Base-by-base conservation (phyloP, 2,888 invertebrate species). In the Oxycera nigricornis region DNA sequence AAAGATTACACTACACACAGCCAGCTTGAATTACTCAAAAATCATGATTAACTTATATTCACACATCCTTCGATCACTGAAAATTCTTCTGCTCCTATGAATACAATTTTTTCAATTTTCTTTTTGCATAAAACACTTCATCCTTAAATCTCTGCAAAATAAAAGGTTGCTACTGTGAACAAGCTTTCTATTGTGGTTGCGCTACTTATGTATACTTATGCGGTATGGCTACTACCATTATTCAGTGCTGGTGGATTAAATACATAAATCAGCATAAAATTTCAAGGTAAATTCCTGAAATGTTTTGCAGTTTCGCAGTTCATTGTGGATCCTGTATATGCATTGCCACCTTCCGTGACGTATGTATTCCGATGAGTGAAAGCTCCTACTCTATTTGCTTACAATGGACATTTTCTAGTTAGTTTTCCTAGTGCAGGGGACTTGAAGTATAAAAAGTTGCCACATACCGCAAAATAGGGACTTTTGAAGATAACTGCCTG, bases 221-320 rank as follows among this genome's bases (percentile, higher is more conserved):
- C 1, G 22, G 55, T 24, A 24, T 20, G 50, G 67, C 17, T 20
- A 3, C 68, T 68, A 41, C 65, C 65, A 65, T 65, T 24, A 28
- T 41, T 24, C 35, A 65, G 39, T 14, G 2, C 35, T 14, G 26
- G 22, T 9, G 6, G 41, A 9, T 24, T 14, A 41, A 72, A 72
- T 78, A 77, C 77, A 78, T 78, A 77, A 78, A 77, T 78, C 77
- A 77, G 77, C 78, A 78, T 78, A 77, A 70, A 76, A 77, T 78
- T 78, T 77, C 31, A 24, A 70, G 70, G 20, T 35, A 65, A 22
- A 65, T 65, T 35, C 11, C n/a, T 22, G 39, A 24, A 39, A 65
- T 14, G 65, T 65, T 41, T 41, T 41, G 22, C n/a, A 28, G 59
- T 59, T 59, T 26, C 30, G 11, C 59, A 28, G 59, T 59, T 59